Percentiles rank a stretch among this genome's conserved stretches.
Conservation (phyloP, 2,888 invertebrate genomes). For the Phrixothrix hirtus region DNA sequence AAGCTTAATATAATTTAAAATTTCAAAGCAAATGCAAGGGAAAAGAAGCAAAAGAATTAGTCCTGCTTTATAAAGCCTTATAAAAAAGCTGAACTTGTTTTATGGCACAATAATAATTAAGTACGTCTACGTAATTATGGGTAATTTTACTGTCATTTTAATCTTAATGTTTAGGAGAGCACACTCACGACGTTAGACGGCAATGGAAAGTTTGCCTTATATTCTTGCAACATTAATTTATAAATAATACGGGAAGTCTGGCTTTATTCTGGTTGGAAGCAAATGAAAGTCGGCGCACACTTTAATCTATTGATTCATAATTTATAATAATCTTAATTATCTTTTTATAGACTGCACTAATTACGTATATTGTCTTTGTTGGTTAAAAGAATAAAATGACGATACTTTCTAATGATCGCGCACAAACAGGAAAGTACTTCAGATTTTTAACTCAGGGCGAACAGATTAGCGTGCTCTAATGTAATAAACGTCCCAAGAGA, state of each 20-base stretch:
- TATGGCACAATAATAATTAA: slow-evolving; percentile 23
- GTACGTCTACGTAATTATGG: slow-evolving; percentile 20
- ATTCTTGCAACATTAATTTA: slow-evolving; percentile 12
- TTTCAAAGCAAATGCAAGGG: no score
- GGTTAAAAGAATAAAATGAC: no score
- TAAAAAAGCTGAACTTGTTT: slow-evolving; percentile 16
- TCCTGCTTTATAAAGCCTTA: slow-evolving; percentile 8
- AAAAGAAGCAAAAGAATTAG: slow-evolving; percentile 1
- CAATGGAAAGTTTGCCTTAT: slow-evolving; percentile 12
- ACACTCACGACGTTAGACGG: slow-evolving; percentile 16
- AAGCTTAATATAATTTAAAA: no score
- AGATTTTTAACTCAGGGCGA: no score
- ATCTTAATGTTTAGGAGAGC: slow-evolving; percentile 15
- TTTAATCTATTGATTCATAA: no score
- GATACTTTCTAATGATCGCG: no score
- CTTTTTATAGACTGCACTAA: no score
- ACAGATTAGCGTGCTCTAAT: no score
- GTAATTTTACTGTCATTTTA: slow-evolving; percentile 25
- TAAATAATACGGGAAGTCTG: slow-evolving; percentile 5
- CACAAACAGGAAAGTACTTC: no score
- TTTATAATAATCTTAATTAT: no score
- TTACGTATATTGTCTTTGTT: no score
- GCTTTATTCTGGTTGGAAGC: not conserved
- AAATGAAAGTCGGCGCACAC: slow-evolving; percentile 3
- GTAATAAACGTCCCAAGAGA: no score